Conservation (phyloP, 2,888 invertebrate genomes). For the Dexiosoma caninum region DNA sequence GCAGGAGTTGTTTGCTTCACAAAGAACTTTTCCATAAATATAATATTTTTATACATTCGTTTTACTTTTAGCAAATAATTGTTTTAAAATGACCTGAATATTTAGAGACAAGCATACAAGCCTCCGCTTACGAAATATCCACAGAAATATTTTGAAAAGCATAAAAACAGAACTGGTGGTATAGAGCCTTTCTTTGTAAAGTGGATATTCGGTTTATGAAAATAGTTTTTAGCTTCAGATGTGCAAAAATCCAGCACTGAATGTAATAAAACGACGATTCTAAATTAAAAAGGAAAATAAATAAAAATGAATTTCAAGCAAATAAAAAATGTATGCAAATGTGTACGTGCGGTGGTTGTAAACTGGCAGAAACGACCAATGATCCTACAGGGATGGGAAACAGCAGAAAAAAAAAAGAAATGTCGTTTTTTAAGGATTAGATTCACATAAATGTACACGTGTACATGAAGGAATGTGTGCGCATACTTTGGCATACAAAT, state of each 20-base stretch:
- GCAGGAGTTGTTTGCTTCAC: slow-evolving; percentile 22
- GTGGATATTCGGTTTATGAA: slow-evolving; percentile 64
- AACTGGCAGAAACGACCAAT: slow-evolving; percentile 49
- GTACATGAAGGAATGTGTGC: neutral
- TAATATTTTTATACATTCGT: slow-evolving; percentile 30
- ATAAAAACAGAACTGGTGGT: slow-evolving; percentile 26
- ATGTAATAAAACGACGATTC: slow-evolving; percentile 43
- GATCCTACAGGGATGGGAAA: slow-evolving; percentile 43
- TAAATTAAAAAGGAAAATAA: slow-evolving; percentile 27
- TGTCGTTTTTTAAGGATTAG: slow-evolving; percentile 40
- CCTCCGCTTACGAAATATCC: slow-evolving; percentile 13
- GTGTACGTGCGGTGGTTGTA: slow-evolving; percentile 17
- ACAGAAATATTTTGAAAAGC: slow-evolving; percentile 13
- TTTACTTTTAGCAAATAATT: slow-evolving; percentile 58
- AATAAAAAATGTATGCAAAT: slow-evolving; percentile 47
- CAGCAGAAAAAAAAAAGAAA: slow-evolving; percentile 2
- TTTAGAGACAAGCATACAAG: neutral
- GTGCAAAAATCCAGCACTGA: slow-evolving; percentile 29
- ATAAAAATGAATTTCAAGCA: slow-evolving; percentile 37
- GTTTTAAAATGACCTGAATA: slow-evolving; percentile 66
- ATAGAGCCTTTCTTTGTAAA: slow-evolving; percentile 49
- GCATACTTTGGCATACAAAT: neutral
- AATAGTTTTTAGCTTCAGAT: slow-evolving; percentile 55
- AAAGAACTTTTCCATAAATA: slow-evolving; percentile 58
- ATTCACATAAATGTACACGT: neutral